These are phyloP conservation scores for Pediacus dermestoides DNA, from an alignment of 2,888 invertebrate genomes.

Conservation along the genomic window DNA sequence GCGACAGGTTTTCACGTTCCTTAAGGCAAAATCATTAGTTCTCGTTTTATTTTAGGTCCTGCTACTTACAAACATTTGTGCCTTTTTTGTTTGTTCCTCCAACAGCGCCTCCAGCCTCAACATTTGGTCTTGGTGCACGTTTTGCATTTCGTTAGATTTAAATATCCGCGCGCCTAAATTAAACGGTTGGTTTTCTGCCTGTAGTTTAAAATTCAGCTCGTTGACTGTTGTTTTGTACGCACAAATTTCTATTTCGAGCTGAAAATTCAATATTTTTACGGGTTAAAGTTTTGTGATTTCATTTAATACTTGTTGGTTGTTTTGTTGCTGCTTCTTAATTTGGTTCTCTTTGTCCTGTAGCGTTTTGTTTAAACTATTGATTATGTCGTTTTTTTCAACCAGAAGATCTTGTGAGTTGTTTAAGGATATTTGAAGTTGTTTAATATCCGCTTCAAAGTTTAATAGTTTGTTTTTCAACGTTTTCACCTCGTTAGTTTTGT, in stretches of 20 bases:
- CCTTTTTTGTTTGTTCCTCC: conserved; percentile 30
- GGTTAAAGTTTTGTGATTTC: conserved; percentile 2
- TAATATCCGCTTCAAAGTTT: conserved; percentile 35
- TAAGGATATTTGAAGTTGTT: conserved; percentile 33
- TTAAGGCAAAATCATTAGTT: conserved; percentile 20
- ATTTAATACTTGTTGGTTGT: conserved; percentile 28
- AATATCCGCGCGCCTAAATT: conserved; percentile 29
- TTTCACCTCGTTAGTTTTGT: conserved; percentile 30
- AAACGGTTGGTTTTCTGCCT: conserved; percentile 33
- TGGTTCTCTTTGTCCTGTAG: conserved; percentile 24
- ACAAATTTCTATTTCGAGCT: conserved; percentile 33
- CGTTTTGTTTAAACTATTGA: conserved; percentile 25
- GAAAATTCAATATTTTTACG: conserved; percentile 16
- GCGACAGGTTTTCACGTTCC: conserved; percentile 31
- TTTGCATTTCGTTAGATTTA: conserved; percentile 36
- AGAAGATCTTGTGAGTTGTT: conserved; percentile 35
- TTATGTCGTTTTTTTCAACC: conserved; percentile 32
- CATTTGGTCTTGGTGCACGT: conserved; percentile 34
- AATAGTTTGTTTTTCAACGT: conserved; percentile 32
- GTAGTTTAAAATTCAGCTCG: conserved; percentile 35
- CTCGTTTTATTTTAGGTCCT: background rate
- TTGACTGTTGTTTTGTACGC: conserved; percentile 34
- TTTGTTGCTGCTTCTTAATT: conserved; percentile 26
- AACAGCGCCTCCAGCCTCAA: conserved; percentile 30
- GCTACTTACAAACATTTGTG: background rate